Evolutionary conservation across 53 echinoderm and acorn worm genomes (phyloP).

Genomic region (Echinarachnius parma): DNA sequence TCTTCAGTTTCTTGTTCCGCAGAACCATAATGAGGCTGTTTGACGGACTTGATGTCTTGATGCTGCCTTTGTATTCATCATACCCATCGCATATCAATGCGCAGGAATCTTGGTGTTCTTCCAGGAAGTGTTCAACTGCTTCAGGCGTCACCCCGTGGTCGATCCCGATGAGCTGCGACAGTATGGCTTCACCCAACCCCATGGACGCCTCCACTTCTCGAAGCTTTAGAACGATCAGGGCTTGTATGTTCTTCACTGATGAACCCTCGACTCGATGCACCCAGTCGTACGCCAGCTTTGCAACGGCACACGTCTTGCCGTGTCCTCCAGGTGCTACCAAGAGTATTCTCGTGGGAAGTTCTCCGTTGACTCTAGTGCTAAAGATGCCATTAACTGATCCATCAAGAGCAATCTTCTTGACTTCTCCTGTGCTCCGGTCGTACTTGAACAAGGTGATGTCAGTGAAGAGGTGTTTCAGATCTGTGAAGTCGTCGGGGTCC

Average conservation of each 20-base stretch:
- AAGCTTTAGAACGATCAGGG: conserved; percentile 26
- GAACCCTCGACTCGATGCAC: conserved; percentile 5
- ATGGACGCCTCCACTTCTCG: conserved; percentile 10
- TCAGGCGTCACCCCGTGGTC: conserved; percentile 17
- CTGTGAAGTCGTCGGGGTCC: conserved; percentile 32
- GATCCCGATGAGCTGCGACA: conserved; percentile 19
- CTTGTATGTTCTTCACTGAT: conserved; percentile 21
- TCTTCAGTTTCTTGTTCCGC: conserved; percentile 11
- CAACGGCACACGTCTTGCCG: conserved; percentile 33
- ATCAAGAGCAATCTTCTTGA: conserved; percentile 1
- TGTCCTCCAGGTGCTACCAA: conserved; percentile 25
- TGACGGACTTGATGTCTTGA: background rate
- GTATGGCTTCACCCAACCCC: conserved; percentile 25
- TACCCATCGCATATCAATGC: conserved; percentile 35
- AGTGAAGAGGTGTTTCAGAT: conserved; percentile 17
- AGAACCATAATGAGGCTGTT: conserved; percentile 18
- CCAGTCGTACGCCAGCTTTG: conserved; percentile 52
- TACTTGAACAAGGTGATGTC: conserved; percentile 9
- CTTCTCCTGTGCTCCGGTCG: background rate
- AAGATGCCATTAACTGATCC: conserved; percentile 37
- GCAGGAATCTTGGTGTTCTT: conserved; percentile 2
- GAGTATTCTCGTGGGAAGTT: conserved; percentile 19
- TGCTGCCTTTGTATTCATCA: conserved; percentile 33
- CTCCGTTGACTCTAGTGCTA: conserved; percentile 1
- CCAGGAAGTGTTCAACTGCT: conserved; percentile 11